Conservation (phyloP, 2,113 vertebrate genomes). For the Pimephales promelas region DNA sequence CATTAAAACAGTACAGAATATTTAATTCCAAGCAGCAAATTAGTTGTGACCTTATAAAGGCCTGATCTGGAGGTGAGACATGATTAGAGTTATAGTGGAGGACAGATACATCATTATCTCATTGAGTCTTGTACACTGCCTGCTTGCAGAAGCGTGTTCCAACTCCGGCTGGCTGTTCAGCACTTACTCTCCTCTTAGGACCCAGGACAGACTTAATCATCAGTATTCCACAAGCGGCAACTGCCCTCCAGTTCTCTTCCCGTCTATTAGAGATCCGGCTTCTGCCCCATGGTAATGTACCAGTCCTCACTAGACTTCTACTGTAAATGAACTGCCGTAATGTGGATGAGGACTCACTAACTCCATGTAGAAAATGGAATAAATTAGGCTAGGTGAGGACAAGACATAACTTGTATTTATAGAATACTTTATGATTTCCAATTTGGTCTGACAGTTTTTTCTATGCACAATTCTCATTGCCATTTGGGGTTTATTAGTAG, state of each 20-base stretch:
- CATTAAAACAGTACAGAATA: slow-evolving; percentile 76
- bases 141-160: slow-evolving; percentile 67
- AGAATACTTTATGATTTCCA: slow-evolving; percentile 59
- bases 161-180: slow-evolving; percentile 66
- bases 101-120: slow-evolving; percentile 83
- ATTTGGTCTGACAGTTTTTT: slow-evolving; percentile 67
- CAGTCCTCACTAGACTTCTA: slow-evolving; percentile 67
- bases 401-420: slow-evolving; percentile 69
- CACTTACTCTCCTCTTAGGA: slow-evolving; percentile 73
- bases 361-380: slow-evolving; percentile 69
- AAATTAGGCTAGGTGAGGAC: slow-evolving; percentile 74
- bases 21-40: slow-evolving; percentile 75
- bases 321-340: slow-evolving; percentile 73
- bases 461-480: slow-evolving; percentile 58
- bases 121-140: slow-evolving; percentile 69
- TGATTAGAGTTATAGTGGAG: slow-evolving; percentile 80
- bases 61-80: slow-evolving; percentile 74
- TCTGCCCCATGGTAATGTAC: slow-evolving; percentile 67
- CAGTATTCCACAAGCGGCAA: slow-evolving; percentile 72
- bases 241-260: slow-evolving; percentile 72
- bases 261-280: slow-evolving; percentile 63
- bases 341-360: slow-evolving; percentile 69
- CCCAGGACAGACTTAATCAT: slow-evolving; percentile 77
- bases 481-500: slow-evolving; percentile 69
- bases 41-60: slow-evolving; percentile 77